Base-by-base conservation (phyloP, 2,888 invertebrate genomes). In the Hirtodrosophila alboralis region DNA sequence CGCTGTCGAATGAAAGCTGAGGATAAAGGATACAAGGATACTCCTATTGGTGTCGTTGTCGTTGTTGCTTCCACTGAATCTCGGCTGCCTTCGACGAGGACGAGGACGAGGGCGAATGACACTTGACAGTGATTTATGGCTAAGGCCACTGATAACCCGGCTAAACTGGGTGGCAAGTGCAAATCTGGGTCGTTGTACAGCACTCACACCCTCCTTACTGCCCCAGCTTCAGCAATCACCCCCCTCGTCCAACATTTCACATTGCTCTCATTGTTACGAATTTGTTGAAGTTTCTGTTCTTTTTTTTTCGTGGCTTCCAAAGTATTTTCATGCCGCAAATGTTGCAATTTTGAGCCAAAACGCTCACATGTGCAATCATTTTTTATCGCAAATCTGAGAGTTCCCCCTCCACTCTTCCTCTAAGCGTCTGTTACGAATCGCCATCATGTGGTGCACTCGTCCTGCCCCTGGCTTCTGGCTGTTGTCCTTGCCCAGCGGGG, bases 121-220 rank as follows among this genome's bases (percentile, higher is more conserved):
- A 88, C 87, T 88, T 89, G 89, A 90, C 90, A 90, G 90, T 89
- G 90, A 89, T 90, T 89, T 90, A 89, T 89, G 79, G 80, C 71
- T 79, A 79, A 73, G 78, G 77, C 80, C 77, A 85, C 86, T 89
- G 88, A 89, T 87, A 88, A 86, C 87, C 75, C 65, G 58, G 57
- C 73, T 60, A 79, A 68, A 70, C 61, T 78, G 78, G 61, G 72
- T 66, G 69, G 75, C 86, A 85, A 80, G 81, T 79, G 87, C 67
- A 79, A 84, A 86, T 84, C 79, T 81, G 63, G 67, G 73, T 73
- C 68, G 60, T 23, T 18, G 56, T 70, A 40, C 13, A 44, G 43
- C 23, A 27, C 49, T 40, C 47, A 36, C n/a, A n/a, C n/a, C n/a
- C n/a, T n/a, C n/a, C n/a, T n/a, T n/a, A n/a, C n/a, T n/a, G 37